Conservation (phyloP, 2,113 vertebrate species). For the Ptilorrhoa leucosticta region DNA sequence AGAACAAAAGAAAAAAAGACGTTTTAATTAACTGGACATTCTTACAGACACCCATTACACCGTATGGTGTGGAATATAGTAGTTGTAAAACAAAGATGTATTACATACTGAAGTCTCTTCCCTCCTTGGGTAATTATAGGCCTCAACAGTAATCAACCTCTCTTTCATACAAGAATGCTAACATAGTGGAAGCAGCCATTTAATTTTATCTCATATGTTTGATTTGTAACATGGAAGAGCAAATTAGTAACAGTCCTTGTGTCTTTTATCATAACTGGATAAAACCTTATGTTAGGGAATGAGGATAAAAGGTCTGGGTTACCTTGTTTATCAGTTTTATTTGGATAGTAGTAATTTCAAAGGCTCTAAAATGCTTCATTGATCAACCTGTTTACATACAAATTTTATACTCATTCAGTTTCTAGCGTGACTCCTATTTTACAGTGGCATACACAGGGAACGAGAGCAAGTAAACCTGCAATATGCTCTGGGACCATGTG, state of each 20-base stretch:
- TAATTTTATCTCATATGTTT: background rate
- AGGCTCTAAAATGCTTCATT: background rate
- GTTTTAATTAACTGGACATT: background rate
- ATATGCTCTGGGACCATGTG: background rate
- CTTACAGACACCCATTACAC: background rate
- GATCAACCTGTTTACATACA: background rate
- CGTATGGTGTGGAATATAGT: accelerated
- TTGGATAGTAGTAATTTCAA: background rate
- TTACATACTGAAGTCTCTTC: background rate
- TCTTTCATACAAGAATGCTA: background rate
- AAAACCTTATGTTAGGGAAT: background rate
- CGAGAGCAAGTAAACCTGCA: background rate
- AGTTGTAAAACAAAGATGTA: background rate
- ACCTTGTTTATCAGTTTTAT: background rate
- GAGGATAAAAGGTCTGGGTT: background rate
- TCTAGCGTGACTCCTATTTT: background rate
- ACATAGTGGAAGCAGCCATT: background rate
- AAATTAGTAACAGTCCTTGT: background rate
- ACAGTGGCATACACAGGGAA: background rate
- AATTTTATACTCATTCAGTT: background rate
- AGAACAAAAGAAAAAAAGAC: background rate
- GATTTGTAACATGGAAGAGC: background rate
- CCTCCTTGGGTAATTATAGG: background rate
- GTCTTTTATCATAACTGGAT: background rate
- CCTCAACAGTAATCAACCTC: background rate